Base-by-base conservation (phyloP, 2,797 vertebrate genomes). In the Diceros bicornis region DNA sequence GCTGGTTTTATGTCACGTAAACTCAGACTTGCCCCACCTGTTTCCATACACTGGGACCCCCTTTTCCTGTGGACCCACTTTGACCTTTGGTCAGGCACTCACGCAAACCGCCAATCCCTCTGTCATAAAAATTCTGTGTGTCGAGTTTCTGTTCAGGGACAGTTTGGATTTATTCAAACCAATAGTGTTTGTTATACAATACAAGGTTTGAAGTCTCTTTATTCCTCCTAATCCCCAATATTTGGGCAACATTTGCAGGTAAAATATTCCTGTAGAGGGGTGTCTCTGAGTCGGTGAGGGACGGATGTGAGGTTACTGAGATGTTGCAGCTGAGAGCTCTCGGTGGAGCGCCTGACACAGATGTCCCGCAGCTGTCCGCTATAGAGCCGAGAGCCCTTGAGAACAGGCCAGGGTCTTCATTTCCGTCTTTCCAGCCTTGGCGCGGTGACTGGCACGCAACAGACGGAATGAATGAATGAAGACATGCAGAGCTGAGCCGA, bases 351-450 rank as follows among this genome's bases (percentile, higher is more conserved):
- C 37, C 18, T 4, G 55, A 64, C 3, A 1, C 55, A 34, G 62
- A n/a, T 10, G 2, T 16, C 64, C 34, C n/a, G 4, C 23, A 7
- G 18, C 12, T 6, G 29, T 3, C 25, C 1, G 0, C 71, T 5
- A 3, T 44, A 27, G 77, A 69, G 77, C 18, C 0, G 69, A 34
- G 11, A 5, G 27, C 16, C 32, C 50, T 10, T 1, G 68, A 68
- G n/a, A 29, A 11, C 13, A 25, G 37, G 32, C 25, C 50, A 34
- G 11, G 7, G 7, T 21, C 75, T 21, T 68, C 2, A 0, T 16
- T 7, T 17, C 27, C 57, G 29, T 8, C 55, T 41, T 50, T 41
- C 13, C 75, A 14, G 7, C 62, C 16, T 34, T 2, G 55, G 37
- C 44, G 4, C 1, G 20, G 52, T 6, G 61, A 4, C 41, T 0